Conservation (phyloP, 1,140 invertebrate species). For the Camponotus floridanus region DNA sequence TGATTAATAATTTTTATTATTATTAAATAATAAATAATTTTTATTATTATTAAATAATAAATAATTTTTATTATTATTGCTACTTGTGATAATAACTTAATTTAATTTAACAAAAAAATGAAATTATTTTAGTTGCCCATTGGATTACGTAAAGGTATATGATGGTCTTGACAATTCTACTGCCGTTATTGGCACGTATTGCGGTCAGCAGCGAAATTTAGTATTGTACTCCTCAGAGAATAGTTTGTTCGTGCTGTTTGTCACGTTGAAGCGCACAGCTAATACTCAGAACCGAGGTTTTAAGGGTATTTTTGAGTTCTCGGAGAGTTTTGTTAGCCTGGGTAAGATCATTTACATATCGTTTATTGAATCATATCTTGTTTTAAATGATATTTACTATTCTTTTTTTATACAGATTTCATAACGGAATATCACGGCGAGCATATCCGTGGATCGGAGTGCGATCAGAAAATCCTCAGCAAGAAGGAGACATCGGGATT, state of each 20-base stretch:
- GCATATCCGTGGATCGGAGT: slow-evolving; percentile 97
- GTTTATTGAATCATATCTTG: neutral
- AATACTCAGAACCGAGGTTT: slow-evolving; percentile 98
- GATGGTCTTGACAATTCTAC: slow-evolving; percentile 95
- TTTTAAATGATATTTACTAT: neutral
- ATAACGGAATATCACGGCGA: slow-evolving; percentile 94
- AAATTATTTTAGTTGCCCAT: slow-evolving; percentile 94
- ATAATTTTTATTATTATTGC: neutral
- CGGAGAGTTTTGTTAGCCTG: slow-evolving; percentile 98
- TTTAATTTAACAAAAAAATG: slow-evolving; percentile 40
- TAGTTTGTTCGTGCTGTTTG: slow-evolving; percentile 95
- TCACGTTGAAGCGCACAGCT: slow-evolving; percentile 94
- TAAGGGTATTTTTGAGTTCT: slow-evolving; percentile 98
- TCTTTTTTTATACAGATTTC: slow-evolving; percentile 90
- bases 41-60: neutral
- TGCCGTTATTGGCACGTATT: slow-evolving; percentile 98
- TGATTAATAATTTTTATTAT: too few species aligned
- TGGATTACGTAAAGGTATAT: slow-evolving; percentile 98
- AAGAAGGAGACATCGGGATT: slow-evolving; percentile 96
- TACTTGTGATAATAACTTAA: slow-evolving; percentile 27
- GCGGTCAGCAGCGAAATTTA: slow-evolving; percentile 98
- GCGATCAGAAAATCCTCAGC: slow-evolving; percentile 98
- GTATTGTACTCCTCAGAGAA: slow-evolving; percentile 97
- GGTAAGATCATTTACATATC: slow-evolving; percentile 86
- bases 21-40: too few species aligned